A percentile compares a stretch with the other conserved stretches of the same genome.
phyloP scores from a whole-genome alignment of 2,888 invertebrate species.

The Amorpha juglandis region DNA sequence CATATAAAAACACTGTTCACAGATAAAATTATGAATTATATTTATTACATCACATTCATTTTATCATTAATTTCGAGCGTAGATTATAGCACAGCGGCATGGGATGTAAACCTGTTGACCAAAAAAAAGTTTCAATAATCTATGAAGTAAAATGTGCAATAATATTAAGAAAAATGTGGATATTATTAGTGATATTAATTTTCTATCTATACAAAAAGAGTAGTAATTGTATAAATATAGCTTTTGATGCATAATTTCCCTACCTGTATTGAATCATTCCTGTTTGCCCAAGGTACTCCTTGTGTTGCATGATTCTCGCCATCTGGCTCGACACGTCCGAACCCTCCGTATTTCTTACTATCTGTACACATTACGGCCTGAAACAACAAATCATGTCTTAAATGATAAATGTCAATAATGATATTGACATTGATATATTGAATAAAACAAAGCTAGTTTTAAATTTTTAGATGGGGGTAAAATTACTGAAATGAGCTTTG shows the following conservation, averaged over 20 bases:
- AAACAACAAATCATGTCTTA: slow-evolving; percentile 28
- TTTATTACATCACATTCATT: slow-evolving; percentile 3
- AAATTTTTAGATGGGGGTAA: too few relatives aligned
- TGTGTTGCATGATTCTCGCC: slow-evolving; percentile 68
- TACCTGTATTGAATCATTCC: slow-evolving; percentile 84
- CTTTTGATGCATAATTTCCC: neutral
- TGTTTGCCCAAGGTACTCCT: slow-evolving; percentile 72
- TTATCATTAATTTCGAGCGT: slow-evolving; percentile 62
- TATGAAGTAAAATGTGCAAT: neutral
- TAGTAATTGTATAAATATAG: neutral
- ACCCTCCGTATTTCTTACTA: slow-evolving; percentile 75
- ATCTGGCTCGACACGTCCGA: slow-evolving; percentile 73
- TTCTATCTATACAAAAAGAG: too few relatives aligned
- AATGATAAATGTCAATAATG: too few relatives aligned
- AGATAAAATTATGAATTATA: slow-evolving; percentile 16
- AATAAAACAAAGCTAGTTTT: too few relatives aligned
- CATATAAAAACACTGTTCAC: neutral
- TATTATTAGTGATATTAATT: too few relatives aligned
- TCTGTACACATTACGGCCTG: slow-evolving; percentile 77
- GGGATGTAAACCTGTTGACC: slow-evolving; percentile 88
- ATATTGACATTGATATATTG: too few relatives aligned
- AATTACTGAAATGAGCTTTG: too few relatives aligned
- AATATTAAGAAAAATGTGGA: too few relatives aligned
- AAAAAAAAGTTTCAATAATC: neutral
- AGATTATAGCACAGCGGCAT: slow-evolving; percentile 88